phyloP scores from a whole-genome alignment of 2,113 vertebrate species.

The Gallinago jamesoni region DNA sequence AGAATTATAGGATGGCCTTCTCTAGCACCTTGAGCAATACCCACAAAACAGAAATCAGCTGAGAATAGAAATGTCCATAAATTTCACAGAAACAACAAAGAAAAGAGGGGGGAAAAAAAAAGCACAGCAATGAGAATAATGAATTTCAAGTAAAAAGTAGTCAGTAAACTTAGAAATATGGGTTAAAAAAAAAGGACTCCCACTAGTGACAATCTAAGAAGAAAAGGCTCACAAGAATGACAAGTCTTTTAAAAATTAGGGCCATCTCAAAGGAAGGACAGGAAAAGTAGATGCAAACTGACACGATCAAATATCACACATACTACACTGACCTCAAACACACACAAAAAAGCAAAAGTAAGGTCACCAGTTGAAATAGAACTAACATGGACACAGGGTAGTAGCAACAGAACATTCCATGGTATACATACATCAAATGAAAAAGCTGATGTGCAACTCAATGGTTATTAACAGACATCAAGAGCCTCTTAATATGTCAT shows the following conservation, averaged over 20 bases:
- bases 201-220: not conserved
- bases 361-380: not conserved
- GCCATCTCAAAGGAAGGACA: not conserved
- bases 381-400: not conserved
- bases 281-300: not conserved
- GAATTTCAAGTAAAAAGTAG: not conserved
- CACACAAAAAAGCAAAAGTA: not conserved
- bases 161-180: not conserved
- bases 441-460: not conserved
- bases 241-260: not conserved
- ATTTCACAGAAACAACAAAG: not conserved
- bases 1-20: not conserved
- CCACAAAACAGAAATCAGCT: not conserved
- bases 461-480: not conserved
- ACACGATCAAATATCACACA: not conserved
- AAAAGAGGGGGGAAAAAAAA: no score
- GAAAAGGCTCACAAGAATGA: not conserved
- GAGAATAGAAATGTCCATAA: not conserved
- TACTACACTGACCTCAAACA: not conserved
- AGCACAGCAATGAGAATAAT: not conserved
- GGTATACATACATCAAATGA: not conserved
- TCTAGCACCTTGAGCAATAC: not conserved
- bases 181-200: not conserved
- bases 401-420: not conserved
- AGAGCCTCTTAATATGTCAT: not conserved